phyloP scores from a whole-genome alignment of 2,888 invertebrate genomes.

The Ptilodon capucinus region DNA sequence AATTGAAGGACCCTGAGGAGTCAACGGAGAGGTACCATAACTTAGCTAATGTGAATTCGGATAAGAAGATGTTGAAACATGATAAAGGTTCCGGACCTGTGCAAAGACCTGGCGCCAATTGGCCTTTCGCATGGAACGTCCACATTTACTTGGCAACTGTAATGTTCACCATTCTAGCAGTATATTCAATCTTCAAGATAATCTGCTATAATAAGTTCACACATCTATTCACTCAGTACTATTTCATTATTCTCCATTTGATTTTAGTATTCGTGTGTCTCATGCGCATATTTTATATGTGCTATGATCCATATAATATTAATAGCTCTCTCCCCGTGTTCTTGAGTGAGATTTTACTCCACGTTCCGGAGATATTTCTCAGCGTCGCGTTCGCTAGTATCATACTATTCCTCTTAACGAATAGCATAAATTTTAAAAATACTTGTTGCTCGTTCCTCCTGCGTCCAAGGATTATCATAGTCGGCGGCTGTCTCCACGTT shows the following conservation, averaged over 20 bases:
- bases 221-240: slow-evolving; percentile 93
- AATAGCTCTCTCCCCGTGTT: slow-evolving; percentile 89
- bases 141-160: slow-evolving; percentile 94
- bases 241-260: slow-evolving; percentile 93
- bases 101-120: slow-evolving; percentile 83
- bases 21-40: slow-evolving; percentile 83
- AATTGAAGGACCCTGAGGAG: slow-evolving; percentile 74
- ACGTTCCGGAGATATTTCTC: slow-evolving; percentile 92
- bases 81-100: slow-evolving; percentile 67
- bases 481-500: slow-evolving; percentile 90
- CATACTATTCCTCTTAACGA: slow-evolving; percentile 91
- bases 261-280: slow-evolving; percentile 92
- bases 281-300: slow-evolving; percentile 92
- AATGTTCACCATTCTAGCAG: slow-evolving; percentile 91
- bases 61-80: slow-evolving; percentile 72
- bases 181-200: slow-evolving; percentile 93
- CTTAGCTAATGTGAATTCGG: slow-evolving; percentile 82
- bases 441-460: slow-evolving; percentile 87
- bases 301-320: slow-evolving; percentile 96
- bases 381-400: slow-evolving; percentile 95
- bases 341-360: slow-evolving; percentile 91
- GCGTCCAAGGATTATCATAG: slow-evolving; percentile 89
- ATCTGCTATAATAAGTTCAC: slow-evolving; percentile 93
- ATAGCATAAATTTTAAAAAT: slow-evolving; percentile 89
- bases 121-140: slow-evolving; percentile 95